These are phyloP conservation scores for Chiloscyllium punctatum DNA, from an alignment of 2,797 vertebrate genomes.

Conservation along the genomic window DNA sequence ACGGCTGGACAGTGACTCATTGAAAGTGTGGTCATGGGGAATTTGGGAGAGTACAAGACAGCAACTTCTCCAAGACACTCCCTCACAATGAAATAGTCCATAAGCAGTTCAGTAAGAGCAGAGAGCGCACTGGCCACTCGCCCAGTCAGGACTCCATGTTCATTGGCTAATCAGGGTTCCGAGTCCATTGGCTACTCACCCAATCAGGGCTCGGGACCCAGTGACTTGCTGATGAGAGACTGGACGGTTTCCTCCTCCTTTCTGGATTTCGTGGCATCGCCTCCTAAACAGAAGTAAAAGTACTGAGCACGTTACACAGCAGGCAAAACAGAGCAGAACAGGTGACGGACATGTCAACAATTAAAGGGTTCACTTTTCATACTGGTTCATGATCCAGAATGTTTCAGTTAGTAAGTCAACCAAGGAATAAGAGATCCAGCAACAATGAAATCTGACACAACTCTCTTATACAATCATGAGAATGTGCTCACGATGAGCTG, in stretches of 20 bases:
- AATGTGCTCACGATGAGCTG: background rate
- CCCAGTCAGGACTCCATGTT: background rate
- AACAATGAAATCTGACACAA: background rate
- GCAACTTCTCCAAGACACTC: background rate
- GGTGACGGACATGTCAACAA: background rate
- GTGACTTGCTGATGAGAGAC: constrained; percentile 63
- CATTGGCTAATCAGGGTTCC: background rate
- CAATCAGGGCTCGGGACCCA: constrained; percentile 86
- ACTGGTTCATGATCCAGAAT: background rate
- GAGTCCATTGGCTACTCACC: constrained; percentile 59
- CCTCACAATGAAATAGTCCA: background rate
- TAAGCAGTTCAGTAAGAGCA: background rate
- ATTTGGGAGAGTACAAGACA: background rate
- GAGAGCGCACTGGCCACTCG: too few relatives aligned
- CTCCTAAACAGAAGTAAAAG: constrained; percentile 58
- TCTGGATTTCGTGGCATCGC: constrained; percentile 71
- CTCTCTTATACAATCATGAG: background rate
- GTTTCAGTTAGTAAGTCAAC: background rate
- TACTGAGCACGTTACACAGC: background rate
- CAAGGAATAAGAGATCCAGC: background rate
- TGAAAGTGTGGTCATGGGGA: background rate
- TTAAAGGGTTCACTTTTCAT: background rate
- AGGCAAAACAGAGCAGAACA: background rate
- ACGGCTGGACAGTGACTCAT: background rate
- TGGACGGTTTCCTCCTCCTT: constrained; percentile 69